Evolutionary conservation across 2,888 invertebrate species (phyloP).

Genomic region (Protophormia terraenovae): DNA sequence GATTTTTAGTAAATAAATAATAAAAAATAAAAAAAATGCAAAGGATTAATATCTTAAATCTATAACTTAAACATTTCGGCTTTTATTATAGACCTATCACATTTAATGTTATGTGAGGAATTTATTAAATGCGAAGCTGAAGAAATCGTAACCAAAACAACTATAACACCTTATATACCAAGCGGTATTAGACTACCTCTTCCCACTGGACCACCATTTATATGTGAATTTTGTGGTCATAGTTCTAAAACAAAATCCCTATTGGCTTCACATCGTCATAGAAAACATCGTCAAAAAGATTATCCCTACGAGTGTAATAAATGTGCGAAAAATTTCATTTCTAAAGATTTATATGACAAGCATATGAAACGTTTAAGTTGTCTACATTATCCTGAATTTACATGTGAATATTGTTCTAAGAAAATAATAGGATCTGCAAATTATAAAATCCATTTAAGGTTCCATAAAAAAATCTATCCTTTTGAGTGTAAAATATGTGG

Average conservation of each 20-base stretch:
- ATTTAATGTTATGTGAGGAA: not conserved
- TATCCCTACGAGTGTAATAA: conserved; percentile 54
- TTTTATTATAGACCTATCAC: conserved; percentile 24
- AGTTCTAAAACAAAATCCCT: conserved; percentile 54
- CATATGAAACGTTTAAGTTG: conserved; percentile 67
- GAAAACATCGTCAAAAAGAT: conserved; percentile 67
- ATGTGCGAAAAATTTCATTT: conserved; percentile 63
- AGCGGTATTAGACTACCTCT: conserved; percentile 18
- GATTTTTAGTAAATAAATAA: not conserved
- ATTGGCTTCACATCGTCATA: conserved; percentile 69
- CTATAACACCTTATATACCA: conserved; percentile 5
- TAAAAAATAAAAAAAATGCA: too few relatives aligned
- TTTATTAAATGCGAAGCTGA: not conserved
- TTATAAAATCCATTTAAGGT: conserved; percentile 70
- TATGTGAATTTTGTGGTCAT: conserved; percentile 67
- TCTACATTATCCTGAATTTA: conserved; percentile 66
- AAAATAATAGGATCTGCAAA: conserved; percentile 66
- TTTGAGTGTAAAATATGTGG: conserved; percentile 67
- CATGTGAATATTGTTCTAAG: conserved; percentile 68
- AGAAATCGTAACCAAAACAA: not conserved
- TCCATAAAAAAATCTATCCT: conserved; percentile 70
- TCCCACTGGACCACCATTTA: conserved; percentile 63
- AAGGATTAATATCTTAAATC: too few relatives aligned
- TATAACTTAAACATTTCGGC: too few relatives aligned
- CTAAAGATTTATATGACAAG: conserved; percentile 44